These are phyloP conservation scores for Catocala fraxini DNA, from an alignment of 2,888 invertebrate species.

Conservation along the genomic window DNA sequence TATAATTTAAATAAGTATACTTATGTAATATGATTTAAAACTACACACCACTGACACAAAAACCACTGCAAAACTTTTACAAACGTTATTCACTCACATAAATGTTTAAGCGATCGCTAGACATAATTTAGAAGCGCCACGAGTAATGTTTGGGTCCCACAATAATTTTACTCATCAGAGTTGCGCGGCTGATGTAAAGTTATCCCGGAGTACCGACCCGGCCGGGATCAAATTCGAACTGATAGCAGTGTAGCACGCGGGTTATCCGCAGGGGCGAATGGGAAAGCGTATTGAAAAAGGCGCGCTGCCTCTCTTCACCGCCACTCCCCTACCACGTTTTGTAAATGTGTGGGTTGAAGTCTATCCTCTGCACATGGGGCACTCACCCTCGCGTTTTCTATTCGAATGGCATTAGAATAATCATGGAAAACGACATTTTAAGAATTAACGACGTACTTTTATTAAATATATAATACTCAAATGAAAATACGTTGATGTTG, in stretches of 20 bases:
- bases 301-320: conserved; percentile 1
- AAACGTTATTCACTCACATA: too few relatives aligned
- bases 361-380: not conserved
- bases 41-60: too few relatives aligned
- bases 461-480: too few relatives aligned
- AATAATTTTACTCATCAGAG: conserved; percentile 15
- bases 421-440: not conserved
- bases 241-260: conserved; percentile 34
- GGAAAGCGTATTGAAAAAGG: conserved; percentile 24
- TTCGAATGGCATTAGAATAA: conserved; percentile 2
- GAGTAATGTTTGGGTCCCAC: not conserved
- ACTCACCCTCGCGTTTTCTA: conserved; percentile 1
- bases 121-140: too few relatives aligned
- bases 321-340: conserved; percentile 4
- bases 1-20: too few relatives aligned
- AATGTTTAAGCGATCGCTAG: too few relatives aligned
- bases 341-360: conserved; percentile 14
- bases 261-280: conserved; percentile 32
- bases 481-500: too few relatives aligned
- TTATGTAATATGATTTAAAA: too few relatives aligned
- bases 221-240: conserved; percentile 35
- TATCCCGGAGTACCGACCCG: conserved; percentile 28
- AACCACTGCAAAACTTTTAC: too few relatives aligned
- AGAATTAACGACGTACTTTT: not conserved
- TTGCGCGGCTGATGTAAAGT: conserved; percentile 5